Percentiles rank a stretch among this genome's conserved stretches.
These are phyloP conservation scores for Aethes cnicana DNA, from an alignment of 2,888 invertebrate genomes.

Conservation along the genomic window DNA sequence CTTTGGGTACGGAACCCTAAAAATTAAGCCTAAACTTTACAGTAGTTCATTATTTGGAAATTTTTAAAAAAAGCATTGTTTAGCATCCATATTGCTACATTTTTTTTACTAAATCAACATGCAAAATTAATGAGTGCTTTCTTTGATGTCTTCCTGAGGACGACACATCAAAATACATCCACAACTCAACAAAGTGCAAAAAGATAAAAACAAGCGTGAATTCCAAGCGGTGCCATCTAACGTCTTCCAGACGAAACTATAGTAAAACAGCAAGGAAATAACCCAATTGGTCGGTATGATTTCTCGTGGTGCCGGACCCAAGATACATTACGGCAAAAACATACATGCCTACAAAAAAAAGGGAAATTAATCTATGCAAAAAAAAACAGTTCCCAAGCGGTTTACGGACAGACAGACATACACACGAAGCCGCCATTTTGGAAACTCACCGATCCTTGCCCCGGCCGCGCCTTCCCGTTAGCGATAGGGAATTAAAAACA, in stretches of 20 bases:
- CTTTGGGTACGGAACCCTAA: too few relatives aligned
- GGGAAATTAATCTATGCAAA: slow-evolving; percentile 11
- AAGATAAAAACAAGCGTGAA: slow-evolving; percentile 7
- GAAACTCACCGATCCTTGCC: slow-evolving; percentile 85
- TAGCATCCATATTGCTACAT: too few relatives aligned
- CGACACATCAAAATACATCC: not conserved
- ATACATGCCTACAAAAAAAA: slow-evolving; percentile 67
- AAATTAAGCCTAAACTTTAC: too few relatives aligned
- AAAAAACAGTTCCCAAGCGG: slow-evolving; percentile 20
- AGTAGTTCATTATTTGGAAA: too few relatives aligned
- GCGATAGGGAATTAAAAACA: slow-evolving; percentile 59
- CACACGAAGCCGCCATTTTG: slow-evolving; percentile 47
- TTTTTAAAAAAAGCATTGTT: too few relatives aligned
- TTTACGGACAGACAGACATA: slow-evolving; percentile 43
- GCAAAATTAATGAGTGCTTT: too few relatives aligned
- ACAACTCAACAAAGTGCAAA: slow-evolving; percentile 5
- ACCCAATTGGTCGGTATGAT: slow-evolving; percentile 66
- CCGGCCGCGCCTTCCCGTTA: slow-evolving; percentile 83
- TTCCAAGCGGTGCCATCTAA: slow-evolving; percentile 6
- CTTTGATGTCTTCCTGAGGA: too few relatives aligned
- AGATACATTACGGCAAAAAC: slow-evolving; percentile 67
- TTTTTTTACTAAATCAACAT: too few relatives aligned
- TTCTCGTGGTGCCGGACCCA: slow-evolving; percentile 63
- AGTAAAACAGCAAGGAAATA: slow-evolving; percentile 37
- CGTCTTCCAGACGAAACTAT: not conserved